These are phyloP conservation scores for Pitangus sulphuratus DNA, from an alignment of 2,797 vertebrate genomes.

Conservation along the genomic window DNA sequence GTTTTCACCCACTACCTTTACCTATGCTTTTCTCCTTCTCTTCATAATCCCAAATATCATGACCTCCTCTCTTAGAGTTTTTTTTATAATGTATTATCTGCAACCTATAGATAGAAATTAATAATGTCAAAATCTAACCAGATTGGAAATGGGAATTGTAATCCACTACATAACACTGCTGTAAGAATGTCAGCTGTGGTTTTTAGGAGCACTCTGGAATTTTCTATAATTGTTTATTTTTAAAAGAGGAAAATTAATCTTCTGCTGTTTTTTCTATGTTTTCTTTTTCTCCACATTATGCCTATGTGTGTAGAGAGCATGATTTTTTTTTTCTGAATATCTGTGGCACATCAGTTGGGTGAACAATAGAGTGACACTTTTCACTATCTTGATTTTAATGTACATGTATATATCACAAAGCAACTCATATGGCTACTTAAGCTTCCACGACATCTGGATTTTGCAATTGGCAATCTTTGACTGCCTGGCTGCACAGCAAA, in stretches of 20 bases:
- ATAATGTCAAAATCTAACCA: neutral
- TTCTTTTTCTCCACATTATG: neutral
- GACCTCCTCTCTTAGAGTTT: neutral
- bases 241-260: neutral
- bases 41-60: neutral
- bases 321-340: neutral
- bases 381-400: neutral
- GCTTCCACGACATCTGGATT: slow-evolving; percentile 13
- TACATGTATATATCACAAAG: neutral
- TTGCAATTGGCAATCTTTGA: slow-evolving; percentile 5
- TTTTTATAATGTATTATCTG: neutral
- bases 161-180: neutral
- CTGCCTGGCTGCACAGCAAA: neutral
- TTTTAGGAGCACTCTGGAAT: neutral
- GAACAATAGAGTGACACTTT: neutral
- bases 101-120: neutral
- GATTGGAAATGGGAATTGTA: neutral
- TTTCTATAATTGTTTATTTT: neutral
- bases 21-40: neutral
- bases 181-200: neutral
- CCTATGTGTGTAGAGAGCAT: neutral
- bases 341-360: neutral
- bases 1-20: neutral
- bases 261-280: neutral
- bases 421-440: neutral